Conservation (phyloP, 2,113 vertebrate genomes). For the Siphamia tubifer region DNA sequence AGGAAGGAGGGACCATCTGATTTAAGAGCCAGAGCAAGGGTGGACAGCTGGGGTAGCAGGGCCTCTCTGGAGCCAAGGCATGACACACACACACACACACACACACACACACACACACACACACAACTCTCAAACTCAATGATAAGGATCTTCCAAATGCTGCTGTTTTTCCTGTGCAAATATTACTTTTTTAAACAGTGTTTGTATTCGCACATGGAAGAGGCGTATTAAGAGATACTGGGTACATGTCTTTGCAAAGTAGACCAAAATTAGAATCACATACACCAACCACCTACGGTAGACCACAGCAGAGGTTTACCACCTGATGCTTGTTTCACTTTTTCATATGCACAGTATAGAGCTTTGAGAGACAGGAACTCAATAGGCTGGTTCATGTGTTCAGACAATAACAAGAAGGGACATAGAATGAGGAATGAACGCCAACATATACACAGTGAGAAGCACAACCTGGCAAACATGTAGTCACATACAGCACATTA, state of each 20-base stretch:
- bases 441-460: constrained; percentile 14
- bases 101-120: not conserved
- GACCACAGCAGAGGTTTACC: no score
- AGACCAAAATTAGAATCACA: no score
- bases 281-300: no score
- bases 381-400: not conserved
- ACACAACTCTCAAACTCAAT: not conserved
- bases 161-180: not conserved
- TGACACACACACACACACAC: not conserved
- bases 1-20: constrained; percentile 54
- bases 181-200: not conserved
- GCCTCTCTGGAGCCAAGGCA: constrained; percentile 33
- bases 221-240: not conserved
- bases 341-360: not conserved
- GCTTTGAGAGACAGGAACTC: not conserved
- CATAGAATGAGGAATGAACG: not conserved
- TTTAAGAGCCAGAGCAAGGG: constrained; percentile 66
- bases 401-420: not conserved
- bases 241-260: no score
- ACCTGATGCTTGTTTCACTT: constrained; percentile 4
- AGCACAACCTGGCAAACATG: not conserved
- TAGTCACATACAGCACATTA: constrained; percentile 37
- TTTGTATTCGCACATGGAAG: not conserved
- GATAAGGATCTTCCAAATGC: not conserved
- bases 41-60: constrained; percentile 50